phyloP scores from a whole-genome alignment of 2,797 vertebrate species.

The Micropoecilia bifurca region DNA sequence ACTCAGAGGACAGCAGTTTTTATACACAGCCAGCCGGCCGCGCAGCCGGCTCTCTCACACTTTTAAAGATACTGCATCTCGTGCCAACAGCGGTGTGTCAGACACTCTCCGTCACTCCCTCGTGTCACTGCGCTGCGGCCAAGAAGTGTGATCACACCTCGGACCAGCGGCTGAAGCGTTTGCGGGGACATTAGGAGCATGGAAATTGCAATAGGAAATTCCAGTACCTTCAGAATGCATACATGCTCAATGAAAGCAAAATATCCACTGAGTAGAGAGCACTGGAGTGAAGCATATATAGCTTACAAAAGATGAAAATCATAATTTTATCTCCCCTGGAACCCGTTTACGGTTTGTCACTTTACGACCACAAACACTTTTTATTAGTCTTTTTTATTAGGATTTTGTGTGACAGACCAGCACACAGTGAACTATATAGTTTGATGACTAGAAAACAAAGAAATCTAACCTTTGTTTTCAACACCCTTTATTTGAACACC shows the following conservation, averaged over 20 bases:
- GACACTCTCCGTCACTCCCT: conserved; percentile 47
- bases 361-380: background rate
- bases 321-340: background rate
- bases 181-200: background rate
- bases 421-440: background rate
- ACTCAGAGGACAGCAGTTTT: conserved; percentile 74
- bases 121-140: conserved; percentile 10
- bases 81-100: conserved; percentile 52
- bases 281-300: background rate
- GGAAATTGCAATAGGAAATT: background rate
- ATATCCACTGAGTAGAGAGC: background rate
- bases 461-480: background rate
- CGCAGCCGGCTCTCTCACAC: conserved; percentile 49
- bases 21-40: conserved; percentile 66
- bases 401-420: background rate
- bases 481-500: background rate
- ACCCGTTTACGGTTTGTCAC: background rate
- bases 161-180: conserved; percentile 7
- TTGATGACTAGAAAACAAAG: background rate
- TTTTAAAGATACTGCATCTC: conserved; percentile 56
- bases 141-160: conserved; percentile 11
- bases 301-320: background rate
- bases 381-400: background rate
- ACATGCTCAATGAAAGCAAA: background rate
- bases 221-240: background rate